Evolutionary conservation across 1,140 invertebrate species (phyloP).

Genomic region (Spodoptera litura): DNA sequence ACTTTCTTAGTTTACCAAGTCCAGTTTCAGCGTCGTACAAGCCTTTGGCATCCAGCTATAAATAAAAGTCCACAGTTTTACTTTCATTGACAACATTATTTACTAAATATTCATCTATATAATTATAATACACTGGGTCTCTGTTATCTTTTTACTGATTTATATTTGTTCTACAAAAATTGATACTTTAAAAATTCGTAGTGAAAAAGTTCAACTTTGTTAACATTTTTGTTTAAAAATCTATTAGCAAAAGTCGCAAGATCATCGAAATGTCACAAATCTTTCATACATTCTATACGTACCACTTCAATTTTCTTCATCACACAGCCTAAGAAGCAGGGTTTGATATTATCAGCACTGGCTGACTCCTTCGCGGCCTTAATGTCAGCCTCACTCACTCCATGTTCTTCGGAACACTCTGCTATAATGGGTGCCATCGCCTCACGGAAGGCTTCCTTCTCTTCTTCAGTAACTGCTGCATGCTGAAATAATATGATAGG

Average conservation of each 20-base stretch:
- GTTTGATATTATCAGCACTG: constrained; percentile 20
- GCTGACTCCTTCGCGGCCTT: constrained; percentile 31
- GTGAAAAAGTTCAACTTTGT: too few relatives aligned
- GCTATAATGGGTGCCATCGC: constrained; percentile 29
- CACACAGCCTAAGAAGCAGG: constrained; percentile 45
- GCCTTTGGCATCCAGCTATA: constrained; percentile 17
- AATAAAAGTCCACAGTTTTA: neutral
- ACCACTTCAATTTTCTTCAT: constrained; percentile 47
- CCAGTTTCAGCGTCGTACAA: constrained; percentile 7
- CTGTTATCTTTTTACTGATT: too few relatives aligned
- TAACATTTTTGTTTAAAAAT: too few relatives aligned
- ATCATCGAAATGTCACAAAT: neutral
- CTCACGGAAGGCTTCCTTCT: constrained; percentile 19
- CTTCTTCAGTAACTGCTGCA: constrained; percentile 35
- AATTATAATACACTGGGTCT: too few relatives aligned
- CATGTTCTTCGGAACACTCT: constrained; percentile 39
- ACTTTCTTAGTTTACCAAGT: neutral
- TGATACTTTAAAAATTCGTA: too few relatives aligned
- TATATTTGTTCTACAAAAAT: too few relatives aligned
- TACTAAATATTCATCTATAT: too few relatives aligned
- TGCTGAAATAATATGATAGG: neutral
- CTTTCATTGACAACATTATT: too few relatives aligned
- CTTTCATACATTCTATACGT: constrained; percentile 1
- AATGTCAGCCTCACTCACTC: constrained; percentile 24
- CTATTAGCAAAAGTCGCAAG: neutral